Percentiles rank a stretch among this genome's conserved stretches.
Conservation (phyloP, 2,888 invertebrate species). For the Cyclophora punctaria region DNA sequence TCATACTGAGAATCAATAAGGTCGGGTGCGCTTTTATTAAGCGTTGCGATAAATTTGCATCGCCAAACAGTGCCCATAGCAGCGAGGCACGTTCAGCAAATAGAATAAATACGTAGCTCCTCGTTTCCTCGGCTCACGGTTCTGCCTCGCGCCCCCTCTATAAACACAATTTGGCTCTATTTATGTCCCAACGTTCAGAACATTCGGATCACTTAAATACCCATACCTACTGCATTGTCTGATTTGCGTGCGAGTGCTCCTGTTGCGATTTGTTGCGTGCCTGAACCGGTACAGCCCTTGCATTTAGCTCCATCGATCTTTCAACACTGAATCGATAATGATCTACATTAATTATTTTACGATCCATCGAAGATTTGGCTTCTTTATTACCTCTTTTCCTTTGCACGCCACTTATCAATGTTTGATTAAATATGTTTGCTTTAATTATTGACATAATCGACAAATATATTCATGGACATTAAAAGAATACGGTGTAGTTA, state of each 20-base stretch:
- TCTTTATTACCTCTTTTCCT: constrained; percentile 20
- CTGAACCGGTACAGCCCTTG: constrained; percentile 33
- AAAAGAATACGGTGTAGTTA: no score
- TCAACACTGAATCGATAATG: constrained; percentile 38
- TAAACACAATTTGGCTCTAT: constrained; percentile 66
- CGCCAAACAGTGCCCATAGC: constrained; percentile 62
- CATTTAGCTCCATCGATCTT: constrained; percentile 34
- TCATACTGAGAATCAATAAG: constrained; percentile 61
- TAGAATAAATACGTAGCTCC: constrained; percentile 66
- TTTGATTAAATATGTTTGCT: constrained; percentile 1
- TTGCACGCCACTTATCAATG: constrained; percentile 10
- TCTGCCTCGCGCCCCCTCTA: constrained; percentile 39
- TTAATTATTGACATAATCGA: no score
- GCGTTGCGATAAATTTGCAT: constrained; percentile 70
- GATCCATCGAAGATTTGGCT: constrained; percentile 27
- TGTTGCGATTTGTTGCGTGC: constrained; percentile 31
- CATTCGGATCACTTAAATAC: constrained; percentile 27
- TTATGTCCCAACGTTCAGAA: constrained; percentile 41
- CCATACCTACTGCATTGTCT: constrained; percentile 18
- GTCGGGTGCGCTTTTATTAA: constrained; percentile 63
- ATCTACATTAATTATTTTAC: constrained; percentile 38
- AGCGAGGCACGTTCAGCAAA: constrained; percentile 68
- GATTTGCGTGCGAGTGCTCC: constrained; percentile 26
- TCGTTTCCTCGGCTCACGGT: constrained; percentile 35
- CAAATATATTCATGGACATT: no score